Evolutionary conservation across 1,140 invertebrate genomes (phyloP), one percentile per base, ranked within the genome.

Genomic region (Nebria ingens): DNA sequence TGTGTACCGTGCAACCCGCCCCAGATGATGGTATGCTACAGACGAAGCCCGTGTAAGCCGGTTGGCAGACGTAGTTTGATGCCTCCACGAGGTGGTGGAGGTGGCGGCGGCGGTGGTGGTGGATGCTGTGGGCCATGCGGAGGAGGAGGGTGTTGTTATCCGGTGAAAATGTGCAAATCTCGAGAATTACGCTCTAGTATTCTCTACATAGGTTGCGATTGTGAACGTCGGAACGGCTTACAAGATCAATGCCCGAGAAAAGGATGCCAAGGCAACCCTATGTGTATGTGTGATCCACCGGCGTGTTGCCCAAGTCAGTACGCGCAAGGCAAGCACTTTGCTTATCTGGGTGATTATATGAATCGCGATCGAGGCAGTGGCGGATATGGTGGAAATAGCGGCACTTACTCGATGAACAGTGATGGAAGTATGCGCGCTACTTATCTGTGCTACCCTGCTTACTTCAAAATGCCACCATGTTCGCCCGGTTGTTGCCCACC

Each of bases 171-270:
- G 52, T 65, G 67, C 54, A 82, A 80, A 60, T 86, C 82, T 59
- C 76, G 78, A 17, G 83, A 87, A 62, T 67, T 87, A 51, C 76
- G 84, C 1, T 76, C 72, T 19, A 79, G 85, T 25, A 74, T 81
- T 50, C 75, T 85, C 63, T 79, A 83, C 60, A 79, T 77, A 51
- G 80, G 78, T 53, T 89, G 85, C 61, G 78, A 84, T 55, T 89
- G 85, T 62, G 81, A 85, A 54, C 84, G 80, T 62, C 76, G 83
- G 9, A 85, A 87, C 64, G 85, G 86, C 0, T 69, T 87, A 2
- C 84, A 86, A 65, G 84, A 87, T 62, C 80, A 84, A 56, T 89
- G 86, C 61, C 76, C 77, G 20, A 73, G 85, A 17, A 79, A 76
- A 34, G 77, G 79, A 38, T 89, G 85, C 62, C 79, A 80, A 58